Percentiles rank a stretch among this genome's conserved stretches.
Evolutionary conservation across 1,140 invertebrate species (phyloP).

Genomic region (Carcinoscorpius rotundicauda): DNA sequence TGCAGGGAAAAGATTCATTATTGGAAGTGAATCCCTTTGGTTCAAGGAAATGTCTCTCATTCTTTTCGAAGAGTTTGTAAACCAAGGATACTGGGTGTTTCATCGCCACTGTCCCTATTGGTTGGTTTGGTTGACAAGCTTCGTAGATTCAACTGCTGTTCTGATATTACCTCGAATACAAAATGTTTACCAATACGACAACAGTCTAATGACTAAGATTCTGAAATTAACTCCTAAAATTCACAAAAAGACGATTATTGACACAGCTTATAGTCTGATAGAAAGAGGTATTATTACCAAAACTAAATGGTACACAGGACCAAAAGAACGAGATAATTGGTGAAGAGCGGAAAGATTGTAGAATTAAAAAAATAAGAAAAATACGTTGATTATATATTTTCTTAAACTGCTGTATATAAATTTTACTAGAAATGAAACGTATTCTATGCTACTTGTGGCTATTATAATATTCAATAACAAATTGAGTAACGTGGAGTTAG

Average conservation of each 20-base stretch:
- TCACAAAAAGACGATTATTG: slow-evolving; percentile 29
- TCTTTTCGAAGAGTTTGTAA: slow-evolving; percentile 34
- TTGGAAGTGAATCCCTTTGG: slow-evolving; percentile 34
- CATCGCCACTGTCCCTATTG: slow-evolving; percentile 37
- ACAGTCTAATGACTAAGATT: slow-evolving; percentile 33
- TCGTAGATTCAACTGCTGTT: slow-evolving; percentile 37
- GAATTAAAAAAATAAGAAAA: too few relatives aligned
- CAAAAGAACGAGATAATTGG: not conserved
- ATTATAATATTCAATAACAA: too few relatives aligned
- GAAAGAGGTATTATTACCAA: slow-evolving; percentile 35
- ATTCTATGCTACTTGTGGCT: too few relatives aligned
- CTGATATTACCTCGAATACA: slow-evolving; percentile 36
- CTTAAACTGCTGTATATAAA: too few relatives aligned
- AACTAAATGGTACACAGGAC: slow-evolving; percentile 30
- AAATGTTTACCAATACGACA: slow-evolving; percentile 37
- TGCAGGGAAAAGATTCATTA: slow-evolving; percentile 37
- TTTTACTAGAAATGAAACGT: too few relatives aligned
- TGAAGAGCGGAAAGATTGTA: too few relatives aligned
- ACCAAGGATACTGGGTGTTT: slow-evolving; percentile 36
- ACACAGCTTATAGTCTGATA: slow-evolving; percentile 38
- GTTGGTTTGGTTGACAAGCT: slow-evolving; percentile 34
- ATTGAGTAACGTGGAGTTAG: too few relatives aligned
- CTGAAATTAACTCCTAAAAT: slow-evolving; percentile 23
- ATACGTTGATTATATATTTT: too few relatives aligned
- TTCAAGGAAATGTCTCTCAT: slow-evolving; percentile 37